Base-by-base conservation (phyloP, 1,140 invertebrate species). In the Prorops nasuta region DNA sequence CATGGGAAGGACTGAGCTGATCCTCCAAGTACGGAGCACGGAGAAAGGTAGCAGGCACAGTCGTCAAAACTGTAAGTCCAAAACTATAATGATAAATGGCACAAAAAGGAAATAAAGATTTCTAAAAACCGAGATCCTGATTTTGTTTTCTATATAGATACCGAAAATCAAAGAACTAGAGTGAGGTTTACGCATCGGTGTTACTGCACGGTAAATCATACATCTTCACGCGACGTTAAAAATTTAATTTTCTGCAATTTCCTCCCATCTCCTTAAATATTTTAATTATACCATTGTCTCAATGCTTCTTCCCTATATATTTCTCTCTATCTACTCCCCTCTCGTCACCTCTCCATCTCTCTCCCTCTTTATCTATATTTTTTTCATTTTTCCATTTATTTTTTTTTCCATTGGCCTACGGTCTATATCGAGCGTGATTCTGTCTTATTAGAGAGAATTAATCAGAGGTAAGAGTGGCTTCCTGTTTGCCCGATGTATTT, bases 21-120 rank as follows among this genome's bases (percentile, higher is more conserved):
- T 70, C 66, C 67, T 70, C 64, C 67, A 70, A 69, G 61, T 60
- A 64, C 63, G 63, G 64, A n/a, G n/a, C n/a, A 58, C 63, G 64
- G 51, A 67, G 66, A 64, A 63, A 69, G 66, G 64, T 67, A 60
- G 68, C 66, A 70, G 66, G 68, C 66, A 70, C 63, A 66, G 65
- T 67, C 56, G 54, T 68, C 58, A 62, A 60, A 64, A 67, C 59
- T 63, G 44, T 58, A 62, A 57, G 55, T 67, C 49, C 46, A 56
- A 58, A 64, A 58, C 46, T 48, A 65, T 56, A 65, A 56, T 51
- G 37, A 52, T 54, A 57, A 63, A 60, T 45, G 49, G 56, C 60
- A 59, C 14, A 12, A 46, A 46, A 48, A 60, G 59, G 18, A 50
- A 56, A 55, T 50, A 44, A 54, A 58, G 47, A 51, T 38, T 4